Conservation (phyloP, 2,113 vertebrate genomes). For the Astur gentilis region DNA sequence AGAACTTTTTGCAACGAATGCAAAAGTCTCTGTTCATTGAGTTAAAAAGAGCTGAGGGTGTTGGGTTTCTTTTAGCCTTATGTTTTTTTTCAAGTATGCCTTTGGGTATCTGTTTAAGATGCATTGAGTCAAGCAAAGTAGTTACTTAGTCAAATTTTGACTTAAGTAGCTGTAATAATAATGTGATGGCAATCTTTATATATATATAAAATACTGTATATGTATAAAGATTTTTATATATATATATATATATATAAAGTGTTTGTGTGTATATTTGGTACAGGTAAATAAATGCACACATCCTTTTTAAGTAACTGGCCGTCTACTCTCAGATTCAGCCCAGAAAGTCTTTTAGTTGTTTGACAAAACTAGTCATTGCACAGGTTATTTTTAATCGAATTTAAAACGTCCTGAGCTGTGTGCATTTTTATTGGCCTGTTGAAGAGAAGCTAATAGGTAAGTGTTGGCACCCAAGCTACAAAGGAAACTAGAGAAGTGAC, state of each 20-base stretch:
- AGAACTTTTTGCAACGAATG: slow-evolving; percentile 26
- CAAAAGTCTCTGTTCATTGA: slow-evolving; percentile 3
- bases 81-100: slow-evolving; percentile 38
- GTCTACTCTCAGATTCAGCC: slow-evolving; percentile 18
- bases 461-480: slow-evolving; percentile 12
- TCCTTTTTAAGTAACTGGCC: slow-evolving; percentile 46
- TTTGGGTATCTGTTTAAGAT: slow-evolving; percentile 58
- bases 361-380: slow-evolving; percentile 14
- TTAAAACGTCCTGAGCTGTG: neutral
- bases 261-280: slow-evolving; percentile 45
- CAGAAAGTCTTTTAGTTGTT: slow-evolving; percentile 3
- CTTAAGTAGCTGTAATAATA: slow-evolving; percentile 66
- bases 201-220: slow-evolving; percentile 48
- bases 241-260: slow-evolving; percentile 46
- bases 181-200: slow-evolving; percentile 82
- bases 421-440: slow-evolving; percentile 58
- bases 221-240: slow-evolving; percentile 52
- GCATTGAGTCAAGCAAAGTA: slow-evolving; percentile 53
- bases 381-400: slow-evolving; percentile 8
- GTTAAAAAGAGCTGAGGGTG: neutral
- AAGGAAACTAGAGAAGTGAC: slow-evolving; percentile 14
- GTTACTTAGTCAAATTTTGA: slow-evolving; percentile 63
- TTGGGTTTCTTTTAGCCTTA: neutral
- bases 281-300: slow-evolving; percentile 65
- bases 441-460: slow-evolving; percentile 5